A percentile compares a stretch with the other conserved stretches of the same genome.
phyloP scores from a whole-genome alignment of 2,113 vertebrate species.

The Larimichthys crocea region DNA sequence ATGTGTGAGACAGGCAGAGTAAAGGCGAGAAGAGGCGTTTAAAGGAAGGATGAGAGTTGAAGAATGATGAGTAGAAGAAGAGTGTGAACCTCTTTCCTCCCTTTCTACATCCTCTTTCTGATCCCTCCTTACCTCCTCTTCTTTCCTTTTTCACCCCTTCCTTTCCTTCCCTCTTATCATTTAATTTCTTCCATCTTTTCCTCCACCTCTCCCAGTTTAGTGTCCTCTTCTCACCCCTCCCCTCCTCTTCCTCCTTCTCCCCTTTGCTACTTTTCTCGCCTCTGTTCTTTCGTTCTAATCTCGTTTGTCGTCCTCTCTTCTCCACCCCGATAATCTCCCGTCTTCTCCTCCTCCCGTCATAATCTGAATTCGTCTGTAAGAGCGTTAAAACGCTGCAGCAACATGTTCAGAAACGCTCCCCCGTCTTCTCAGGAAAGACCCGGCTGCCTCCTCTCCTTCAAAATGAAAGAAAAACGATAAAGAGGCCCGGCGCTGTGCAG shows the following conservation, averaged over 20 bases:
- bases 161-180: not conserved
- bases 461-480: constrained; percentile 37
- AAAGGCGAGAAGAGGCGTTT: not conserved
- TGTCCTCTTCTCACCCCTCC: no score
- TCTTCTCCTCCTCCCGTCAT: not conserved
- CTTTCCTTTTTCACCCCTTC: not conserved
- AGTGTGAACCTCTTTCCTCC: not conserved
- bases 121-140: not conserved
- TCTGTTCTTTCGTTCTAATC: not conserved
- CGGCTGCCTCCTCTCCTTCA: not conserved
- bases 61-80: not conserved
- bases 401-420: constrained; percentile 21
- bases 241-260: no score
- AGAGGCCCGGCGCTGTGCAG: constrained; percentile 13
- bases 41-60: not conserved
- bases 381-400: constrained; percentile 7
- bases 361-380: not conserved
- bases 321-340: not conserved
- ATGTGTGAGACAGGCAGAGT: not conserved
- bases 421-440: constrained; percentile 23
- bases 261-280: not conserved
- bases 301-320: not conserved
- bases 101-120: not conserved
- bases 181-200: not conserved
- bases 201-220: not conserved